Evolutionary conservation across 2,797 vertebrate species (phyloP).

Genomic region (Crotalus adamanteus): DNA sequence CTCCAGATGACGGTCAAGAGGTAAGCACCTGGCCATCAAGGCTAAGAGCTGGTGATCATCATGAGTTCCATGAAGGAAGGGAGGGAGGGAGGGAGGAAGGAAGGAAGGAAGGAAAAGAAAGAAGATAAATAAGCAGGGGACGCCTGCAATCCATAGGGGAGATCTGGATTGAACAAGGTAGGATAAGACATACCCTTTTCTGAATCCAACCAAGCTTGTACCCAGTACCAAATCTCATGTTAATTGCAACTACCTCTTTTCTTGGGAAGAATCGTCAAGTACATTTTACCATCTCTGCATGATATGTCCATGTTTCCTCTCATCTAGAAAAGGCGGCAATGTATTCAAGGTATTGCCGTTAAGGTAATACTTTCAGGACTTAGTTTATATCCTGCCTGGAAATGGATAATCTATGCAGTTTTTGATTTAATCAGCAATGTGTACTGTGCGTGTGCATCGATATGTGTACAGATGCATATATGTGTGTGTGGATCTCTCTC

Average conservation of each 20-base stretch:
- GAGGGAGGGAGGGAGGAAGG: too few relatives aligned
- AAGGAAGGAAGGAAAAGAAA: too few relatives aligned
- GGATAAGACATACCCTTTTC: background rate
- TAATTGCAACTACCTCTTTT: conserved; percentile 57
- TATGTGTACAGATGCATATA: background rate
- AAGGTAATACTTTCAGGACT: conserved; percentile 67
- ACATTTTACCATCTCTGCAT: conserved; percentile 48
- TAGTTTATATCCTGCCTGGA: conserved; percentile 69
- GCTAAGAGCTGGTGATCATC: background rate
- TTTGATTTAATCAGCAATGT: conserved; percentile 70
- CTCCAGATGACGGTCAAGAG: background rate
- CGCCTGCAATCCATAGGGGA: too few relatives aligned
- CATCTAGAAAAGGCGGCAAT: conserved; percentile 62
- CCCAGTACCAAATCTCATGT: conserved; percentile 27
- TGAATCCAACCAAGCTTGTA: background rate
- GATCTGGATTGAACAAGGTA: too few relatives aligned
- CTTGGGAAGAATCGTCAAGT: conserved; percentile 45
- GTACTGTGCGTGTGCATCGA: background rate
- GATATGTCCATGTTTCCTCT: conserved; percentile 50
- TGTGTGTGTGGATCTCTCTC: background rate
- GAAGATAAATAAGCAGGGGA: too few relatives aligned
- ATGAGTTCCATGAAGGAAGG: background rate
- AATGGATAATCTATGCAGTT: conserved; percentile 53
- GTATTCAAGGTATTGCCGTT: conserved; percentile 63
- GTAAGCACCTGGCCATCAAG: background rate